Conservation (phyloP, 64 coral and sea anemone species). For the Montipora capricornis region DNA sequence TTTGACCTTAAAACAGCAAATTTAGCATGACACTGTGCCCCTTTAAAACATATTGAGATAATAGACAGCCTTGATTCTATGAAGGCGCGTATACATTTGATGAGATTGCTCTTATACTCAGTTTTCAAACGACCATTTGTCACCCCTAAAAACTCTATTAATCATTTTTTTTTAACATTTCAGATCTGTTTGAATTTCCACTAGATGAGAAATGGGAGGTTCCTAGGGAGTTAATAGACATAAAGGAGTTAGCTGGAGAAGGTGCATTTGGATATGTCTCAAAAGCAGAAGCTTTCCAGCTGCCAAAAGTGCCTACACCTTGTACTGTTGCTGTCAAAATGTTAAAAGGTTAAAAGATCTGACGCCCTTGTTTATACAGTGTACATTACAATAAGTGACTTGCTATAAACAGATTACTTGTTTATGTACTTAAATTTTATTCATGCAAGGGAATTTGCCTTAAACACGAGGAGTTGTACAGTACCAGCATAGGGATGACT, state of each 20-base stretch:
- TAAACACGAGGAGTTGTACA: too few species aligned
- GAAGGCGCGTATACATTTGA: too few species aligned
- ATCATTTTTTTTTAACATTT: not conserved
- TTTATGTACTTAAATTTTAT: too few species aligned
- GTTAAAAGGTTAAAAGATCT: constrained; percentile 77
- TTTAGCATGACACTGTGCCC: too few species aligned
- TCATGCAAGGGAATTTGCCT: too few species aligned
- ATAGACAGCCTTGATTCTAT: too few species aligned
- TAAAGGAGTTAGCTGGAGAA: constrained; percentile 85
- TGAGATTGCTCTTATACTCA: too few species aligned
- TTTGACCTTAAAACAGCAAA: too few species aligned
- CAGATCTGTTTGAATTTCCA: constrained; percentile 76
- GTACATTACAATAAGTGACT: not conserved
- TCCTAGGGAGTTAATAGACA: constrained; percentile 57
- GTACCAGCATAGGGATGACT: too few species aligned
- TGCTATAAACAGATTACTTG: not conserved
- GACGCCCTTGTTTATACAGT: not conserved
- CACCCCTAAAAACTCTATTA: not conserved
- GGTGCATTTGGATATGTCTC: constrained; percentile 95
- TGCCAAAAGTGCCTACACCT: constrained; percentile 43
- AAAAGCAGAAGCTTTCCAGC: constrained; percentile 80
- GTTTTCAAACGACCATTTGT: not conserved
- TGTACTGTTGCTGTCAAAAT: constrained; percentile 92
- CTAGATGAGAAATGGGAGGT: constrained; percentile 93
- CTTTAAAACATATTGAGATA: too few species aligned